Evolutionary conservation across 2,888 invertebrate species (phyloP).

Genomic region (Phengaris arion): DNA sequence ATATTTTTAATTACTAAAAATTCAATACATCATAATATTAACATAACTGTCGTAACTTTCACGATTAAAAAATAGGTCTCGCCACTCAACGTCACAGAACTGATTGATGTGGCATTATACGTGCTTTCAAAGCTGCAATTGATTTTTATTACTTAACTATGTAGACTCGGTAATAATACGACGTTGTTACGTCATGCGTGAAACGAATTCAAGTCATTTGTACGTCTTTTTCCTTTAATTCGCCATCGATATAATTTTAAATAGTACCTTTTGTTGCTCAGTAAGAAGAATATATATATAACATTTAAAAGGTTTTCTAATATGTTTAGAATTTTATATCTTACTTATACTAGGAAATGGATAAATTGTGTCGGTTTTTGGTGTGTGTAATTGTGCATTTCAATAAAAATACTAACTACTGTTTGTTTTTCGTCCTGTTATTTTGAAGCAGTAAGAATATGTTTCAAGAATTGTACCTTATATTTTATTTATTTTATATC

Average conservation of each 20-base stretch:
- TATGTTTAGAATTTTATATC: neutral
- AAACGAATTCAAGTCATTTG: constrained; percentile 55
- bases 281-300: too few relatives aligned
- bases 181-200: constrained; percentile 54
- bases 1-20: neutral
- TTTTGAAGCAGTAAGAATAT: neutral
- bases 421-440: neutral
- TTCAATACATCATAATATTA: neutral
- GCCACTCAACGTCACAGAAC: constrained; percentile 3
- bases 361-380: neutral
- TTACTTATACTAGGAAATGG: neutral
- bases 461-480: constrained; percentile 24
- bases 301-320: neutral
- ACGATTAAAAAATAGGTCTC: constrained; percentile 10
- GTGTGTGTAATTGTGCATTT: neutral
- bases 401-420: neutral
- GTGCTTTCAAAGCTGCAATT: constrained; percentile 28
- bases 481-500: constrained; percentile 33
- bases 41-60: constrained; percentile 7
- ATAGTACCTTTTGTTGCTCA: constrained; percentile 29
- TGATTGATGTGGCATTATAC: constrained; percentile 28
- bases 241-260: constrained; percentile 42
- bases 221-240: constrained; percentile 43
- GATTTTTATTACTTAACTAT: constrained; percentile 35
- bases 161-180: constrained; percentile 54